Conservation (phyloP, 2,888 invertebrate genomes). For the Eurytoma adleriae region DNA sequence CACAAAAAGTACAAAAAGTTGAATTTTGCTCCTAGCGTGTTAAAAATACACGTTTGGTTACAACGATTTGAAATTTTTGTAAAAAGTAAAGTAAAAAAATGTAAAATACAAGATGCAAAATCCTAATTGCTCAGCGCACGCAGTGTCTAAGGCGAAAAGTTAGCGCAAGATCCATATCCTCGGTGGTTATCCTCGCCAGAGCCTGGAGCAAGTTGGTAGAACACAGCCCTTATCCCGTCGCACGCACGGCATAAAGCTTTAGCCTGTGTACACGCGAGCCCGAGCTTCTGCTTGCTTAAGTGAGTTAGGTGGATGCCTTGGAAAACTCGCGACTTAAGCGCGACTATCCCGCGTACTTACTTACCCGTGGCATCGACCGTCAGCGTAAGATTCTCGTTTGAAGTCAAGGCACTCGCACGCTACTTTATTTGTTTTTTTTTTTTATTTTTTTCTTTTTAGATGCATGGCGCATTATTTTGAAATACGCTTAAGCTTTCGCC, state of each 20-base stretch:
- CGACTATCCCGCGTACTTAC: constrained; percentile 12
- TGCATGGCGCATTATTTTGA: no score
- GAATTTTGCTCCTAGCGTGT: no score
- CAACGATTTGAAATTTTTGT: no score
- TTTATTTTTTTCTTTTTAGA: background rate
- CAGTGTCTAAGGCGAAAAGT: background rate
- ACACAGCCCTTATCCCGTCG: background rate
- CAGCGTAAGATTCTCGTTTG: background rate
- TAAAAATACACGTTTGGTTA: no score
- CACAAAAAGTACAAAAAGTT: no score
- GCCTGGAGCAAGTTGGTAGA: background rate
- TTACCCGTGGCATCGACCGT: background rate
- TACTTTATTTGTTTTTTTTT: constrained; percentile 5
- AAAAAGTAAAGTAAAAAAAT: no score
- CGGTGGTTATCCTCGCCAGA: background rate
- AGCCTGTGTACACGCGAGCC: background rate
- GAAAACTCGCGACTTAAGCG: constrained; percentile 26
- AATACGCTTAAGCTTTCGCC: no score
- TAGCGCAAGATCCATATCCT: background rate
- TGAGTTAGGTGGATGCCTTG: constrained; percentile 17
- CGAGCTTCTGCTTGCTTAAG: constrained; percentile 5
- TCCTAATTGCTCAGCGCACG: no score
- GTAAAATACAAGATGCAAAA: no score
- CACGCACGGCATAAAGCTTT: background rate
- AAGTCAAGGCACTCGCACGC: background rate